Conservation (phyloP, 2,113 vertebrate genomes). For the Macquaria ambigua region DNA sequence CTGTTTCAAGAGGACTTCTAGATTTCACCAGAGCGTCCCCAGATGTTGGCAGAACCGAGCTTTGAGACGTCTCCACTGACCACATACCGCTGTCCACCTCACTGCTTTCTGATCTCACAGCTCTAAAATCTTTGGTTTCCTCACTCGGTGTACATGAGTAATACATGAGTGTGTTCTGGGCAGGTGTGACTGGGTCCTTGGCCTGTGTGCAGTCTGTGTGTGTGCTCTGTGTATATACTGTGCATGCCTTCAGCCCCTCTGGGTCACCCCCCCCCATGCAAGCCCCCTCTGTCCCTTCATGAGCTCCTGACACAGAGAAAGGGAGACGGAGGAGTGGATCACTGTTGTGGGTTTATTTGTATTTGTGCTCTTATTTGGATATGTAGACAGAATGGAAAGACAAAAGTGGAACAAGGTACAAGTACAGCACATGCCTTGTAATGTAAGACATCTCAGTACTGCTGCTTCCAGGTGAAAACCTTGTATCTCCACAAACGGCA, state of each 20-base stretch:
- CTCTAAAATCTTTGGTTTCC: not conserved
- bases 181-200: not conserved
- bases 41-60: not conserved
- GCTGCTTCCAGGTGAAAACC: constrained; percentile 53
- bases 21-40: not conserved
- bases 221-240: constrained; percentile 16
- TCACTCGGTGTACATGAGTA: not conserved
- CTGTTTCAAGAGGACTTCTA: not conserved
- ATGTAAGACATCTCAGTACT: constrained; percentile 39
- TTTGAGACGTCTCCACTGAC: not conserved
- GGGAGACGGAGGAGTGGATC: constrained; percentile 71
- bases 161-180: not conserved
- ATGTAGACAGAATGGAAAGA: constrained; percentile 56
- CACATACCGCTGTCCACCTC: not conserved
- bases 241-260: constrained; percentile 61
- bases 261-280: constrained; percentile 66
- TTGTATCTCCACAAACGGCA: not conserved
- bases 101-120: not conserved
- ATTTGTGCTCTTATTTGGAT: constrained; percentile 45
- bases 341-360: constrained; percentile 73
- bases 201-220: not conserved
- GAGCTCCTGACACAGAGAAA: constrained; percentile 80
- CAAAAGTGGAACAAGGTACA: constrained; percentile 51
- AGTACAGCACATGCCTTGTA: constrained; percentile 64
- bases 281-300: constrained; percentile 54